Conservation (phyloP, 2,113 vertebrate species). For the Nerophis ophidion region DNA sequence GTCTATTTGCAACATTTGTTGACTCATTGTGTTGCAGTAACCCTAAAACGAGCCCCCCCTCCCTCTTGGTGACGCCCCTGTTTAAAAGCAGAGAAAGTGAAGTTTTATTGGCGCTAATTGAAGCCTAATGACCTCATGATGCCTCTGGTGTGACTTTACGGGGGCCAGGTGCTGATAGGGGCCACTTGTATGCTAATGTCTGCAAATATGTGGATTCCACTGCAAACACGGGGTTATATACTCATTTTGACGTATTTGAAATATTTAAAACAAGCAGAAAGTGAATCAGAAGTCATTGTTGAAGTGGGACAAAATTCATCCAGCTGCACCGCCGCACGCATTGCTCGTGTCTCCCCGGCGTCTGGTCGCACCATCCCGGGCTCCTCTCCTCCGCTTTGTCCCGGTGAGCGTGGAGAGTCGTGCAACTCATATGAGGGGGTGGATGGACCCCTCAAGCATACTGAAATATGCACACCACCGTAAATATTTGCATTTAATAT, state of each 20-base stretch:
- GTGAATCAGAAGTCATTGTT: slow-evolving; percentile 44
- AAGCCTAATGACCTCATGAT: slow-evolving; percentile 74
- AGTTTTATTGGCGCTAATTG: slow-evolving; percentile 73
- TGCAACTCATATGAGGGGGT: no score
- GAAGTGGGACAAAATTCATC: no score
- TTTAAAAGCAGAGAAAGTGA: slow-evolving; percentile 54
- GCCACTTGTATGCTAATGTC: slow-evolving; percentile 47
- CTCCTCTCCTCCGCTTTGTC: no score
- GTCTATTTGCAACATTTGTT: no score
- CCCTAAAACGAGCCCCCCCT: slow-evolving; percentile 5
- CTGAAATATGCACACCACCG: no score
- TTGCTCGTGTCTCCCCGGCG: no score
- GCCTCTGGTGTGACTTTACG: slow-evolving; percentile 56
- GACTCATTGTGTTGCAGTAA: no score
- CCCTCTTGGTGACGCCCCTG: slow-evolving; percentile 53
- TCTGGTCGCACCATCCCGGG: no score
- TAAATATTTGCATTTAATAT: no score
- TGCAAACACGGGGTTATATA: background rate
- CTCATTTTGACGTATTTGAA: background rate
- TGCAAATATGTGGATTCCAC: slow-evolving; percentile 5
- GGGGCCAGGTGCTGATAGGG: slow-evolving; percentile 42
- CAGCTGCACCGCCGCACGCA: no score
- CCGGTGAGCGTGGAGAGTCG: no score
- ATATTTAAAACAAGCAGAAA: background rate
- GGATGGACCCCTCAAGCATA: no score